These are phyloP conservation scores for Temnopleurus reevesii DNA, from an alignment of 53 echinoderm and acorn worm species.

Conservation along the genomic window DNA sequence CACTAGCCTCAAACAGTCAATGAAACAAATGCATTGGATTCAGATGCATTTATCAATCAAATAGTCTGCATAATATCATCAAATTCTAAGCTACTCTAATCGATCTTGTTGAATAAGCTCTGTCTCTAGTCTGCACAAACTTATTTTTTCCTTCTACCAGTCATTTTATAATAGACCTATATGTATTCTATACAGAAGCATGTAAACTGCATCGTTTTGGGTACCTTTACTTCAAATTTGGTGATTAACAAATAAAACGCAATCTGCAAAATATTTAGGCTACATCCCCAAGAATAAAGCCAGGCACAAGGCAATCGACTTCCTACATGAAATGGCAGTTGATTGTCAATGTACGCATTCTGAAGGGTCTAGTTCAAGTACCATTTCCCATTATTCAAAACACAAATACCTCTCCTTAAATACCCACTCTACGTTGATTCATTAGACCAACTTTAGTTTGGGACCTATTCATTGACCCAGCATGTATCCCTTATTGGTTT, in stretches of 20 bases:
- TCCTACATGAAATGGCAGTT: neutral
- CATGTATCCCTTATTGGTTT: conserved; percentile 5
- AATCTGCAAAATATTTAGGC: no score
- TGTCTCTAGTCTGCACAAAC: no score
- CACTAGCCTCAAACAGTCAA: neutral
- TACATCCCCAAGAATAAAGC: no score
- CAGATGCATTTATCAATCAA: neutral
- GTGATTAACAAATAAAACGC: no score
- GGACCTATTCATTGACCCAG: neutral
- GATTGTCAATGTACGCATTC: neutral
- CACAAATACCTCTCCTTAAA: neutral
- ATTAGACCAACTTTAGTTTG: neutral
- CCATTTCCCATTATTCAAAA: neutral
- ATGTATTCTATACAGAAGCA: no score
- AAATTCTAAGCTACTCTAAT: neutral
- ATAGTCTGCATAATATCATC: neutral
- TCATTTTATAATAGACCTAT: no score
- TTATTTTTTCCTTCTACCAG: no score
- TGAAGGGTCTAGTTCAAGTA: neutral
- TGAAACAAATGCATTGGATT: neutral
- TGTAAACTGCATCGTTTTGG: no score
- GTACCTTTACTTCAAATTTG: no score
- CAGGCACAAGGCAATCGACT: neutral
- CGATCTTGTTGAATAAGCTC: neutral
- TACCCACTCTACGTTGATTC: neutral